A percentile compares a stretch with the other conserved stretches of the same genome.
Evolutionary conservation across 92 coral and sea anemone genomes (phyloP).

Genomic region (Muricea muricata): DNA sequence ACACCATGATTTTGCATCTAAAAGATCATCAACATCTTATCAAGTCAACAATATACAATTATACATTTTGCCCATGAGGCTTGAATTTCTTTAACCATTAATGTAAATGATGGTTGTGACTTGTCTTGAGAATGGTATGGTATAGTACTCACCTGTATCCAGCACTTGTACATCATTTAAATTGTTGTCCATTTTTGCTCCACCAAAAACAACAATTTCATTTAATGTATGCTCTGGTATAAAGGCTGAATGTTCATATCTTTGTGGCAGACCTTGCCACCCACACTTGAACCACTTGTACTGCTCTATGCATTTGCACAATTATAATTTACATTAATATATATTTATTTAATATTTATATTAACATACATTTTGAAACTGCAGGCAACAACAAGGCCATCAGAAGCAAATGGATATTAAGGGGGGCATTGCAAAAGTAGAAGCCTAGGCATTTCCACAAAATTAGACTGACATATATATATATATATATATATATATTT

Average conservation of each 20-base stretch:
- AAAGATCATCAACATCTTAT: not conserved
- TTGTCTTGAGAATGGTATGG: too few species aligned
- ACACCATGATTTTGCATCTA: constrained; percentile 40
- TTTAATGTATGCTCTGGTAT: constrained; percentile 68
- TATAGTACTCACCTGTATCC: constrained; percentile 79
- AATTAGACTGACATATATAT: too few species aligned
- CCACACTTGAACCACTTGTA: constrained; percentile 77
- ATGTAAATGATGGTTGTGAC: too few species aligned
- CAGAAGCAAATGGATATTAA: too few species aligned
- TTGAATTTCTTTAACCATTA: too few species aligned
- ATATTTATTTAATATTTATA: too few species aligned
- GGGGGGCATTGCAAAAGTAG: too few species aligned
- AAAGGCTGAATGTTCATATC: constrained; percentile 95
- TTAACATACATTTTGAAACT: not conserved
- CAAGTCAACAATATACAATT: not conserved
- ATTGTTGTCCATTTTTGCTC: constrained; percentile 82
- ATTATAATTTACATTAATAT: too few species aligned
- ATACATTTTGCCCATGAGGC: too few species aligned
- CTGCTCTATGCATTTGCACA: constrained; percentile 61
- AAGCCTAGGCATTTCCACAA: too few species aligned
- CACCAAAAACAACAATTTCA: constrained; percentile 87
- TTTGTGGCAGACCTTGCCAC: constrained; percentile 77
- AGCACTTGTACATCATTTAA: constrained; percentile 87
- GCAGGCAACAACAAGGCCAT: not conserved
- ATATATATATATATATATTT: too few species aligned